These are phyloP conservation scores for Cardiocondyla obscurior DNA, from an alignment of 1,140 invertebrate species.

Conservation along the genomic window DNA sequence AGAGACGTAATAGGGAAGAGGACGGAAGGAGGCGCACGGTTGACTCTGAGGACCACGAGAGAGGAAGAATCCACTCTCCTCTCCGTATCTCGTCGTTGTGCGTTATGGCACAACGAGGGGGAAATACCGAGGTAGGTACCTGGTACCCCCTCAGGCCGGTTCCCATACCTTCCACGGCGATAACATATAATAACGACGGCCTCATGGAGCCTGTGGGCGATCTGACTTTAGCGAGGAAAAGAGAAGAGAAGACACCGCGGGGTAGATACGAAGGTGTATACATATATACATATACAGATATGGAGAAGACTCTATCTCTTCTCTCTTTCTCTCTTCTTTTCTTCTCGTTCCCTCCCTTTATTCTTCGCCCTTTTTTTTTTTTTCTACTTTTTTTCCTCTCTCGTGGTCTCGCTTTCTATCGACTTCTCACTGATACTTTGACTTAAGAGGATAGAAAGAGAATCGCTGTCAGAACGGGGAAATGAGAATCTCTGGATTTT, in stretches of 20 bases:
- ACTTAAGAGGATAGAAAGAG: conserved; percentile 32
- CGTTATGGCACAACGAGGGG: conserved; percentile 77
- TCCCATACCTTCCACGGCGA: conserved; percentile 81
- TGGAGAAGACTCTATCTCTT: background rate
- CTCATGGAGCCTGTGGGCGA: conserved; percentile 72
- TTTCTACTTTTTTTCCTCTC: background rate
- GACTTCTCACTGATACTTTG: conserved; percentile 25
- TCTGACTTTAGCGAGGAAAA: conserved; percentile 73
- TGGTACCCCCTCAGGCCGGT: conserved; percentile 78
- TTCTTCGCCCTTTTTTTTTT: background rate
- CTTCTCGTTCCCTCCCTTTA: background rate
- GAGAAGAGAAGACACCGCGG: conserved; percentile 68
- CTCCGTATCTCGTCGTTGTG: conserved; percentile 71
- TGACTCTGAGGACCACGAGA: conserved; percentile 45
- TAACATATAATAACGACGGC: conserved; percentile 80
- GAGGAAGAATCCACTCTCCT: conserved; percentile 62
- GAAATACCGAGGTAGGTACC: conserved; percentile 72
- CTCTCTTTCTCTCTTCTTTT: background rate
- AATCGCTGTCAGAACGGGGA: conserved; percentile 25
- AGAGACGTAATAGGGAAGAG: background rate
- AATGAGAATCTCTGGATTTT: conserved; percentile 44
- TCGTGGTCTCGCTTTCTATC: conserved; percentile 14
- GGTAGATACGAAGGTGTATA: conserved; percentile 63
- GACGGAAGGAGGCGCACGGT: conserved; percentile 6
- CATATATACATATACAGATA: conserved; percentile 49